phyloP scores from a whole-genome alignment of 2,888 invertebrate species.

The Phortica okadai region DNA sequence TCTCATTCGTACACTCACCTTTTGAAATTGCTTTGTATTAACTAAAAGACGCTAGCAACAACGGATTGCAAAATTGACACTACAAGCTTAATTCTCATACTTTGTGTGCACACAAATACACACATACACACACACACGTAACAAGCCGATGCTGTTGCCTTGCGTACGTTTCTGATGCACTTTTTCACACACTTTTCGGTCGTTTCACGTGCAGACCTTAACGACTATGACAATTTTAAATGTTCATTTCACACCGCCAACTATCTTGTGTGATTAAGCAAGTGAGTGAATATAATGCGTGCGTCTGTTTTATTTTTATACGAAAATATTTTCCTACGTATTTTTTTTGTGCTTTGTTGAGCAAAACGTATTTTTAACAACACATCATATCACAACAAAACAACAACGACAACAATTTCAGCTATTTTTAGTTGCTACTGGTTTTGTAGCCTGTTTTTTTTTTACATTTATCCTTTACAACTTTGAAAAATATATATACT shows the following conservation, averaged over 20 bases:
- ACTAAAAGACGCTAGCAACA: background rate
- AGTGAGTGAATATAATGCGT: conserved; percentile 1
- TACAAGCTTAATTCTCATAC: background rate
- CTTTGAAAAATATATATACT: background rate
- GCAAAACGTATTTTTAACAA: conserved; percentile 45
- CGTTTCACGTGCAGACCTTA: conserved; percentile 12
- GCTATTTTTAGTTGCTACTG: conserved; percentile 45
- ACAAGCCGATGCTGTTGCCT: background rate
- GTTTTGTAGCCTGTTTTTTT: conserved; percentile 3
- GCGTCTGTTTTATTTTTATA: conserved; percentile 23
- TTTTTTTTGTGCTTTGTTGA: conserved; percentile 43
- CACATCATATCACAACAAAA: conserved; percentile 19
- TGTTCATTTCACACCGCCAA: conserved; percentile 1
- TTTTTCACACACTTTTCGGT: conserved; percentile 10
- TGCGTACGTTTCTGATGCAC: background rate
- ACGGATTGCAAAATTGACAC: background rate
- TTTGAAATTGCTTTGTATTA: background rate
- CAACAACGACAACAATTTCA: conserved; percentile 25
- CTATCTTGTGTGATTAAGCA: background rate
- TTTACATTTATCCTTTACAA: background rate
- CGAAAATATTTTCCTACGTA: conserved; percentile 16
- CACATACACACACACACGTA: background rate
- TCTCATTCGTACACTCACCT: background rate
- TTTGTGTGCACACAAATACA: conserved; percentile 5
- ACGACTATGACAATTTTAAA: conserved; percentile 15